A percentile compares a stretch with the other conserved stretches of the same genome.
These are phyloP conservation scores for Allacma fusca DNA, from an alignment of 2,888 invertebrate species.

Conservation along the genomic window DNA sequence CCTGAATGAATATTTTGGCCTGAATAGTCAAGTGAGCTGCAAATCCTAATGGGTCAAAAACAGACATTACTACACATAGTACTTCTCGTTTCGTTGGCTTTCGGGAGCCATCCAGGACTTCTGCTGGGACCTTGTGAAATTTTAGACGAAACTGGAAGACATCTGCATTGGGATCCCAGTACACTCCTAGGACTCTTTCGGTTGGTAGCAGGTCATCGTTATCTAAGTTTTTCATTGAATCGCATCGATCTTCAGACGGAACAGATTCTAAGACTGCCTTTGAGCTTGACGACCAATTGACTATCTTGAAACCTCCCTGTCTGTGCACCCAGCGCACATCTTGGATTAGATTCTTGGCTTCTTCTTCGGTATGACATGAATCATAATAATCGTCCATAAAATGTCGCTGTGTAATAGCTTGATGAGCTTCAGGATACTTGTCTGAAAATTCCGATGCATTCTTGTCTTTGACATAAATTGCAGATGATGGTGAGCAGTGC, in stretches of 20 bases:
- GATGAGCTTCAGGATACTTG: too few relatives aligned
- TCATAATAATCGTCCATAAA: slow-evolving; percentile 7
- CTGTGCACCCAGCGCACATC: neutral
- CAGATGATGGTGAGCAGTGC: too few relatives aligned
- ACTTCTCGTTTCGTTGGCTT: slow-evolving; percentile 60
- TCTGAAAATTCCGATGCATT: too few relatives aligned
- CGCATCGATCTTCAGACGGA: too few relatives aligned
- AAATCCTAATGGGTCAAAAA: slow-evolving; percentile 63
- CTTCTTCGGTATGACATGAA: neutral
- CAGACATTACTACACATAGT: slow-evolving; percentile 55
- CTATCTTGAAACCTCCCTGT: neutral
- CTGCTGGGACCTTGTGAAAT: neutral
- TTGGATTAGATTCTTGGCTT: slow-evolving; percentile 44
- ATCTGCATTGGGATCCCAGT: neutral
- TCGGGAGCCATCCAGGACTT: neutral
- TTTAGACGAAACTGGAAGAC: neutral
- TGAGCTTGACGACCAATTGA: neutral
- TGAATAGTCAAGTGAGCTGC: slow-evolving; percentile 57
- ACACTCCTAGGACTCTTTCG: neutral
- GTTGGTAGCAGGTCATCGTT: neutral
- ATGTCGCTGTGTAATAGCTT: neutral
- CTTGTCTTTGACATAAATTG: too few relatives aligned
- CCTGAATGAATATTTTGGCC: slow-evolving; percentile 61
- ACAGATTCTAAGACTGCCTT: neutral
- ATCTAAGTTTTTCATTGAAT: too few relatives aligned